phyloP scores from a whole-genome alignment of 2,888 invertebrate genomes.

The Lycophotia porphyrea region DNA sequence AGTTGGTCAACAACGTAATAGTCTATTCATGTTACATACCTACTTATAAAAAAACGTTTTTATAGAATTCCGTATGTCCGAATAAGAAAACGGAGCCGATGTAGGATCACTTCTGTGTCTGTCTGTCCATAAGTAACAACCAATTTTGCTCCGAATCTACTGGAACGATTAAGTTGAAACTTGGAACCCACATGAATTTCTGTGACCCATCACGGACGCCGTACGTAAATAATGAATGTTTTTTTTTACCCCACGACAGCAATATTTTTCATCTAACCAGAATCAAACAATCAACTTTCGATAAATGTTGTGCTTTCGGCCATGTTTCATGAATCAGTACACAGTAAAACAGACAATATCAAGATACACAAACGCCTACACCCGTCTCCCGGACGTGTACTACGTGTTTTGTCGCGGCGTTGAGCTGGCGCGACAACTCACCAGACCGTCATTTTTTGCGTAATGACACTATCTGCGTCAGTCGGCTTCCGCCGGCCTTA shows the following conservation, averaged over 20 bases:
- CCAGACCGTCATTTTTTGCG: conserved; percentile 56
- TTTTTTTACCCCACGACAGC: background rate
- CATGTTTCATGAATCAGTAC: background rate
- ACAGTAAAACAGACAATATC: conserved; percentile 19
- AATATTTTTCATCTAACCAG: background rate
- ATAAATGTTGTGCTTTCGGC: background rate
- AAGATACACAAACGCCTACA: conserved; percentile 32
- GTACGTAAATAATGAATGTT: background rate
- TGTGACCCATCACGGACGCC: background rate
- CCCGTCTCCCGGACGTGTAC: conserved; percentile 38
- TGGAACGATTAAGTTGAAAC: background rate
- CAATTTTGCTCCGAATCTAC: background rate
- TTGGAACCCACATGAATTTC: background rate
- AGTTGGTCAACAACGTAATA: background rate
- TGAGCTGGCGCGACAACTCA: conserved; percentile 55
- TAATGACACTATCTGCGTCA: conserved; percentile 61
- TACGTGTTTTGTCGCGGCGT: conserved; percentile 54
- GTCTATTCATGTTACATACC: background rate
- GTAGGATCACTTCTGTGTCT: background rate
- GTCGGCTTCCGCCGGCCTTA: conserved; percentile 58
- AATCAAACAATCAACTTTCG: background rate
- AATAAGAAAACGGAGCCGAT: background rate
- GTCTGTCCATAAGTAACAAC: too few relatives aligned
- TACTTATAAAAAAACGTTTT: background rate
- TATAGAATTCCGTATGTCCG: too few relatives aligned